A percentile compares a stretch with the other conserved stretches of the same genome.
Evolutionary conservation across 2,888 invertebrate genomes (phyloP).

Genomic region (Creontiades dilutus): DNA sequence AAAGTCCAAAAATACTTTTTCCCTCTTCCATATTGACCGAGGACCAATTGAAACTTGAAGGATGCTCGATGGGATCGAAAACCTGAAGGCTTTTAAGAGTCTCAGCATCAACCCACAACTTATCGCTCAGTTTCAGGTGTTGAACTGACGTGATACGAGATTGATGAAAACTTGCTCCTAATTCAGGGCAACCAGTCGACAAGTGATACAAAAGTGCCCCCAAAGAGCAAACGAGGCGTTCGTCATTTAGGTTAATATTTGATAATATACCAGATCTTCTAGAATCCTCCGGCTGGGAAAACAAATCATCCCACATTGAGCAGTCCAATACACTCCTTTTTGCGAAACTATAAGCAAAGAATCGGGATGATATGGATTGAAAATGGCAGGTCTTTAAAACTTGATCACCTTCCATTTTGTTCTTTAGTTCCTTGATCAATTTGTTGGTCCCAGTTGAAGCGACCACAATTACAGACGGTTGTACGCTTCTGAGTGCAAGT

Average conservation of each 20-base stretch:
- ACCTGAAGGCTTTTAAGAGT: slow-evolving; percentile 88
- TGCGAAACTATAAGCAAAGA: slow-evolving; percentile 58
- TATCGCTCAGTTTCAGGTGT: slow-evolving; percentile 26
- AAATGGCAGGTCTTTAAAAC: slow-evolving; percentile 36
- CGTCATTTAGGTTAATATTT: slow-evolving; percentile 82
- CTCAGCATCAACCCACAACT: slow-evolving; percentile 82
- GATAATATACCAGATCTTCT: slow-evolving; percentile 51
- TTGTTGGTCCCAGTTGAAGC: slow-evolving; percentile 29
- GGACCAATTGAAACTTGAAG: slow-evolving; percentile 86
- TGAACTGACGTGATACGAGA: slow-evolving; percentile 48
- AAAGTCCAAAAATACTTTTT: slow-evolving; percentile 85
- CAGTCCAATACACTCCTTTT: slow-evolving; percentile 33
- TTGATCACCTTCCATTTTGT: slow-evolving; percentile 43
- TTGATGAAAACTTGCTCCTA: slow-evolving; percentile 1
- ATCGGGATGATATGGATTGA: slow-evolving; percentile 37
- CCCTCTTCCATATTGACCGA: slow-evolving; percentile 84
- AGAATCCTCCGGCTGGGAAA: slow-evolving; percentile 23
- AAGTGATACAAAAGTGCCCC: slow-evolving; percentile 81
- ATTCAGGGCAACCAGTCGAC: slow-evolving; percentile 37
- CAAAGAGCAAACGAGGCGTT: slow-evolving; percentile 84
- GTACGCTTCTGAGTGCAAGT: slow-evolving; percentile 46
- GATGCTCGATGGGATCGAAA: slow-evolving; percentile 86
- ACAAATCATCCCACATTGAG: slow-evolving; percentile 46
- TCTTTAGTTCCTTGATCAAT: slow-evolving; percentile 47
- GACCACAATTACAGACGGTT: slow-evolving; percentile 37